Conservation (phyloP, 2,797 vertebrate genomes). For the Phalanger gymnotis region DNA sequence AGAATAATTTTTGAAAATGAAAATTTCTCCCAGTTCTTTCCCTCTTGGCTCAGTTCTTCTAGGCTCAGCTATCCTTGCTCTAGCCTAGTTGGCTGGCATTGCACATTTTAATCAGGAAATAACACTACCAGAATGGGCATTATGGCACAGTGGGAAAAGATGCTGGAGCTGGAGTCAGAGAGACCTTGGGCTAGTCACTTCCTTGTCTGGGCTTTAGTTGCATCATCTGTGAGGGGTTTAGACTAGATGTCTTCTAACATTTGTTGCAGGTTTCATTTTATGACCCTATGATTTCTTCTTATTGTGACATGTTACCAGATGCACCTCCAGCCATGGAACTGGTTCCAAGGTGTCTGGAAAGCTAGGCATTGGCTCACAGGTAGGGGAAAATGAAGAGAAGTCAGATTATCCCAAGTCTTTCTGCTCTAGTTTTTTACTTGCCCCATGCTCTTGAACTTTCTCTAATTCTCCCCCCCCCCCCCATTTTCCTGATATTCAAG, state of each 20-base stretch:
- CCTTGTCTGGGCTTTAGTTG: background rate
- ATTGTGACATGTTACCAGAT: background rate
- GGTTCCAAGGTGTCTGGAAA: background rate
- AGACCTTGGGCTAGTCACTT: background rate
- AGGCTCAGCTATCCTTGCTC: slow-evolving; percentile 6
- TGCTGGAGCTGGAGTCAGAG: background rate
- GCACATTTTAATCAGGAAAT: slow-evolving; percentile 6
- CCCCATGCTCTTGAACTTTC: background rate
- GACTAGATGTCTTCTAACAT: background rate
- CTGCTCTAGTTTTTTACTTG: background rate
- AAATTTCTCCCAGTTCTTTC: background rate
- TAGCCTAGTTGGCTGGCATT: background rate
- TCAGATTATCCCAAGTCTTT: background rate
- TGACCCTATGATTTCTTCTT: background rate
- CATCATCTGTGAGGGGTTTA: background rate
- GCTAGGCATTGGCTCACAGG: background rate
- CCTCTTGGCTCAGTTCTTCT: slow-evolving; percentile 30
- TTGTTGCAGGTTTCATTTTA: background rate
- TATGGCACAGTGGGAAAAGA: background rate
- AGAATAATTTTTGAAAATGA: background rate
- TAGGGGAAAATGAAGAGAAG: background rate
- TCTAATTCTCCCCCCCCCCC: background rate
- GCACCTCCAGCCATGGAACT: background rate
- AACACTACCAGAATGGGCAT: background rate
- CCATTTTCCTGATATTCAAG: background rate